Conservation (phyloP, 2,797 vertebrate genomes). For the Pipistrellus pygmaeus region DNA sequence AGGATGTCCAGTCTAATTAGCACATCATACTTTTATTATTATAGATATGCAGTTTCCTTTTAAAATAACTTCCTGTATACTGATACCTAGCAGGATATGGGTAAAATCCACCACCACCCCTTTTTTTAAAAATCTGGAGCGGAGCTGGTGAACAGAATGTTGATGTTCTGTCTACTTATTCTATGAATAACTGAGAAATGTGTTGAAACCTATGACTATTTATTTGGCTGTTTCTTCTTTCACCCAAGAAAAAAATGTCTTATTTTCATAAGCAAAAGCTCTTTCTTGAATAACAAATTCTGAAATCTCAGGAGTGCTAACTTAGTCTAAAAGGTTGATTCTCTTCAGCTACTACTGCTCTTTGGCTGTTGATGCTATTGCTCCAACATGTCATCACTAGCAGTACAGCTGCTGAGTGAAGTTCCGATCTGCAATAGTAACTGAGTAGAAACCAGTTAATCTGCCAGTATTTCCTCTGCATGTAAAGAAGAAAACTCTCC, state of each 20-base stretch:
- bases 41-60: neutral
- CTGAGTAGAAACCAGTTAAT: neutral
- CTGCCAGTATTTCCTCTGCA: neutral
- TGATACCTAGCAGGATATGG: neutral
- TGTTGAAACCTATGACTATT: neutral
- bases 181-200: neutral
- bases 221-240: constrained; percentile 36
- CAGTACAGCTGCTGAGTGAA: neutral
- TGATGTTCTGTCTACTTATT: neutral
- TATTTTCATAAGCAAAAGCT: neutral
- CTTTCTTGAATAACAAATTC: neutral
- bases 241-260: neutral
- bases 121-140: neutral
- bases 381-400: neutral
- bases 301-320: neutral
- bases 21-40: neutral
- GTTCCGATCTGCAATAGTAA: neutral
- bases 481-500: neutral
- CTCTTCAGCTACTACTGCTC: neutral
- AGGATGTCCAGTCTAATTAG: too few species aligned
- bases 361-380: neutral
- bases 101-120: neutral
- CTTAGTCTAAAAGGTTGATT: neutral
- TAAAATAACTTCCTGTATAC: constrained; percentile 14
- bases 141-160: neutral